phyloP scores from a whole-genome alignment of 2,113 vertebrate species.

The Gymnogyps californianus region DNA sequence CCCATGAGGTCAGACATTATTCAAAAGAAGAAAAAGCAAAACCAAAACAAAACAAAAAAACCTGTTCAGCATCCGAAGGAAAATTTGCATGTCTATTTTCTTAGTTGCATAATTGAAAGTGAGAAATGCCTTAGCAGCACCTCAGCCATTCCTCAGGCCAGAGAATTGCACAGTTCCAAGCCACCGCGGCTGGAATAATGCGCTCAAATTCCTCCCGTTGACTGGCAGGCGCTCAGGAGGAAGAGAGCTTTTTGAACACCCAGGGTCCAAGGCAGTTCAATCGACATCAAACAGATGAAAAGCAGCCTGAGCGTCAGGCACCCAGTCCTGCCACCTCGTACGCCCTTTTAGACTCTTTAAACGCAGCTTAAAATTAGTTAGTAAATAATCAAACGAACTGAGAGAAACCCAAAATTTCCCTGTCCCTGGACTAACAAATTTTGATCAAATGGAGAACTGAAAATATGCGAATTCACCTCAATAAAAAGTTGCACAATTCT shows the following conservation, averaged over 20 bases:
- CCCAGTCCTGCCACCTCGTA: background rate
- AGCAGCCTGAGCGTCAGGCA: background rate
- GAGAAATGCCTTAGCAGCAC: background rate
- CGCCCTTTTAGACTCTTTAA: background rate
- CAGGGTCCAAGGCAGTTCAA: background rate
- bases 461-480: background rate
- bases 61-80: background rate
- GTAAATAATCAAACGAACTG: background rate
- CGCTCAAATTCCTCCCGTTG: background rate
- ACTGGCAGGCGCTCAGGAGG: background rate
- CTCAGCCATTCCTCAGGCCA: background rate
- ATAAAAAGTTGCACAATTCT: background rate
- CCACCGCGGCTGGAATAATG: background rate
- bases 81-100: background rate
- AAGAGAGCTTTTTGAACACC: background rate
- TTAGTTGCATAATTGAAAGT: background rate
- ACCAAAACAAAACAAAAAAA: accelerated
- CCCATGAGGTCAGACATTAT: background rate
- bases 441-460: background rate
- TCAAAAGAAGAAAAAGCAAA: background rate
- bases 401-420: background rate
- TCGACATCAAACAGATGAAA: background rate
- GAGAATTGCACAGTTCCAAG: background rate
- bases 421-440: background rate
- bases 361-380: background rate